Base-by-base conservation (phyloP, 2,888 invertebrate genomes). In the Trissonchulus sp. region DNA sequence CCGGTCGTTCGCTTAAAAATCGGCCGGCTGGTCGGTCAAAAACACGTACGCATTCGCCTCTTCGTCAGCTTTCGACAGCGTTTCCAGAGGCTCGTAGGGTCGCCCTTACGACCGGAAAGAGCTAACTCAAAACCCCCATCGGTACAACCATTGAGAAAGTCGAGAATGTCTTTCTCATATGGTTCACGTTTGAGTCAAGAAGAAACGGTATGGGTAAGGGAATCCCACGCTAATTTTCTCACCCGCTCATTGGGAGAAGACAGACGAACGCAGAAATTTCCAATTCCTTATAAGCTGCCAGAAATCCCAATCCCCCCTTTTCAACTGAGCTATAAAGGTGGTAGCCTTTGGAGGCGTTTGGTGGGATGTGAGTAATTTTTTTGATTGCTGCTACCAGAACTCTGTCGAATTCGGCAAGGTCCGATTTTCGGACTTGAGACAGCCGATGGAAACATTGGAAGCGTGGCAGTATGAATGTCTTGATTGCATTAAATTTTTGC, bases 401-500 rank as follows among this genome's bases (percentile, higher is more conserved):
- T 0, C 69, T 31, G 68, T 78, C 78, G 0, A 78, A 0, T 30
- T 34, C 36, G 23, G 69, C 33, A 74, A 74, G 74, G 2, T 77
- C 73, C 3, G 63, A 74, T 38, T 78, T 77, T 1, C 65, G 30
- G 35, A 76, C 63, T 38, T 75, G 2, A 18, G 31, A 69, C 68
- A 73, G 28, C 18, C 65, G 2, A 68, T 31, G 3, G 65, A 65
- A 65, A 28, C 34, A 71, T 2, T 71, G n/a, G 48, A 71, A 72
- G 23, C 72, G 38, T 0, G 77, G 76, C 33, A 71, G 60, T 1
- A 81, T 74, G 76, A 81, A 81, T 0, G 78, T 79, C 30, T 77
- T 72, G 37, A 80, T 35, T 0, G 78, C 79, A 37, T 81, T 78
- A 15, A 80, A 36, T 68, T 77, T 79, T 72, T 81, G 81, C 80